Conservation (phyloP, 2,113 vertebrate species). For the Xyliphius kryptos region DNA sequence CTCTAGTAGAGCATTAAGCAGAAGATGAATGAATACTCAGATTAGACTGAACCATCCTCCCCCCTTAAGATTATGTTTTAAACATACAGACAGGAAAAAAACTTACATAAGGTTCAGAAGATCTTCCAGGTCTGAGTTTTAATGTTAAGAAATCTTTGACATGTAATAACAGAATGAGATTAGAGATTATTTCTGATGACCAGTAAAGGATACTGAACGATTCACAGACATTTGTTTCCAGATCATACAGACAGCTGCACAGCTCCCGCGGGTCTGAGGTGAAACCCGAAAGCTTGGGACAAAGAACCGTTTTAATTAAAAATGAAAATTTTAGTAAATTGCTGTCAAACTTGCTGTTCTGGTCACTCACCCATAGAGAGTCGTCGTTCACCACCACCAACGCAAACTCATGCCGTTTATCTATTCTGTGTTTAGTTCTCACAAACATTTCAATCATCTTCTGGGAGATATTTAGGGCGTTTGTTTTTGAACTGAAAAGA, state of each 20-base stretch:
- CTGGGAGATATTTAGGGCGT: slow-evolving; percentile 88
- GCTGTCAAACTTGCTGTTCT: background rate
- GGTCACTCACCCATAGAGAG: slow-evolving; percentile 78
- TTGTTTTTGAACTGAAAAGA: slow-evolving; percentile 77
- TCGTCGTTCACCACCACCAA: slow-evolving; percentile 90
- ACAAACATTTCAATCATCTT: slow-evolving; percentile 99
- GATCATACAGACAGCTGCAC: slow-evolving; percentile 92
- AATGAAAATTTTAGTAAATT: background rate
- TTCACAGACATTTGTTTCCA: slow-evolving; percentile 87
- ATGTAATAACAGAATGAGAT: background rate
- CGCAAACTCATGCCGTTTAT: slow-evolving; percentile 89
- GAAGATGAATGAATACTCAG: too few relatives aligned
- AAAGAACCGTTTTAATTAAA: background rate
- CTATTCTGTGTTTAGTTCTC: slow-evolving; percentile 91
- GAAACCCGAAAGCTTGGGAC: slow-evolving; percentile 72
- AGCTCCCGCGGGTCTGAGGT: slow-evolving; percentile 91
- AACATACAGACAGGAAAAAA: background rate
- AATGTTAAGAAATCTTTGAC: slow-evolving; percentile 18
- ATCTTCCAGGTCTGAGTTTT: slow-evolving; percentile 79
- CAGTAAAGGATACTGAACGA: slow-evolving; percentile 86
- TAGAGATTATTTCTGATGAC: background rate
- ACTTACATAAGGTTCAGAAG: slow-evolving; percentile 94
- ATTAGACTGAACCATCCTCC: too few relatives aligned
- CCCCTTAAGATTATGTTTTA: too few relatives aligned
- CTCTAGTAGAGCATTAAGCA: too few relatives aligned